Percentiles rank a stretch among this genome's conserved stretches.
Conservation (phyloP, 2,797 vertebrate genomes). For the Squalus acanthias region DNA sequence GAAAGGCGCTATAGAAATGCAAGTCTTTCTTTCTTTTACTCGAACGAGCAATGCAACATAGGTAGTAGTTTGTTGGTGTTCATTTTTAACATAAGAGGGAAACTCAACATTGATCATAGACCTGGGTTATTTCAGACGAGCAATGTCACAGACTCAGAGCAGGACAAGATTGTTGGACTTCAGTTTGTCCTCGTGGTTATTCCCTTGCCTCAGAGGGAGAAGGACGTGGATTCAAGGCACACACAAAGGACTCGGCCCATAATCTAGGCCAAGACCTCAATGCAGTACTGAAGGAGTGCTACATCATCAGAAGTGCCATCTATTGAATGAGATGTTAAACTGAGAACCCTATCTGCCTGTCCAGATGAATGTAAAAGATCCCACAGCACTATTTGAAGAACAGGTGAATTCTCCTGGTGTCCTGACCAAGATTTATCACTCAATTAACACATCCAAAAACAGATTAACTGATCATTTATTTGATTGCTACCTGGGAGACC, state of each 20-base stretch:
- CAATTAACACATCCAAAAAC: no score
- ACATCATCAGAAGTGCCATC: not conserved
- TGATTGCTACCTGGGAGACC: no score
- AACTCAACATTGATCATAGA: not conserved
- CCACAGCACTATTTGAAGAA: no score
- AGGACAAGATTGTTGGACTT: not conserved
- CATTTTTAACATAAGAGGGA: not conserved
- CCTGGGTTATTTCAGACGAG: not conserved
- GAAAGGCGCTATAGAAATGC: no score
- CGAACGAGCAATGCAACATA: not conserved
- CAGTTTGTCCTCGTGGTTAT: not conserved
- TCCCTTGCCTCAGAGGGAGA: not conserved
- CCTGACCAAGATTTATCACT: no score
- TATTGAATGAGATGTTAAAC: not conserved
- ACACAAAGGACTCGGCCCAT: not conserved
- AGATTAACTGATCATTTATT: no score
- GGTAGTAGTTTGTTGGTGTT: not conserved
- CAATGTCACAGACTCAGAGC: not conserved
- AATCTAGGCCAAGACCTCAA: not conserved
- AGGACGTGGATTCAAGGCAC: not conserved
- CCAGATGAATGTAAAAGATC: no score
- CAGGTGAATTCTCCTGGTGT: no score
- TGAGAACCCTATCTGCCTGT: not conserved
- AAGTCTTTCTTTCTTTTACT: no score
- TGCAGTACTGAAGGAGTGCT: not conserved